Base-by-base conservation (phyloP, 2,113 vertebrate species). In the Channa maculata region DNA sequence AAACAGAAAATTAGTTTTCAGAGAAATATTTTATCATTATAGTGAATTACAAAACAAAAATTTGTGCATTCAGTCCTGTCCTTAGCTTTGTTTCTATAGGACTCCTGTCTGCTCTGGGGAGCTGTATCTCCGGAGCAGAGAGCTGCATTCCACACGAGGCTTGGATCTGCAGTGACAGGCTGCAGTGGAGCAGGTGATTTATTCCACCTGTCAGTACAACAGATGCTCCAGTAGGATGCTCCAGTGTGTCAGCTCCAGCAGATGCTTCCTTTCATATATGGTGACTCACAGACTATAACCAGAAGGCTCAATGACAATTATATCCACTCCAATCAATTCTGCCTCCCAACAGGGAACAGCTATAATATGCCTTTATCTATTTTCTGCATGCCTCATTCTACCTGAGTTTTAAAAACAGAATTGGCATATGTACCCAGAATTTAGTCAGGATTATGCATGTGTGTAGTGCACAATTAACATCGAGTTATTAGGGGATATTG, bases 151-250 rank as follows among this genome's bases (percentile, higher is more conserved):
- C 62, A 44, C 66, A 60, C 57, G 12, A 44, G 59, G 13, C 38
- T 62, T 44, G 71, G 53, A 68, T 79, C 53, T 60, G 50, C 45
- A 33, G 57, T 8, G 37, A 36, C 58, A 71, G 57, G 53, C 75
- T 59, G 61, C 65, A 73, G 71, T 6, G 38, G 58, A 70, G 79
- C 86, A 67, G 57, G 54, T 87, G 82, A 87, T 87, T 87, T 82
- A 87, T 87, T 81, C 75, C 60, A 82, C 79, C 79, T 82, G 86
- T 79, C 86, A 85, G 41, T 44, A 5, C 44, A 66, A 68, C 79
- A 87, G 82, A 87, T 87, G 82, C 75, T 80, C 59, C 43, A 48
- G 64, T 58, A 59, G 79, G 73, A 72, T 39, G 63, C 57, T 54
- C 43, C 34, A 52, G 39, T 72, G 71, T 82, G 61, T 63, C 50